A percentile compares a stretch with the other conserved stretches of the same genome.
Conservation (phyloP, 2,113 vertebrate species). For the Pitta sordida region DNA sequence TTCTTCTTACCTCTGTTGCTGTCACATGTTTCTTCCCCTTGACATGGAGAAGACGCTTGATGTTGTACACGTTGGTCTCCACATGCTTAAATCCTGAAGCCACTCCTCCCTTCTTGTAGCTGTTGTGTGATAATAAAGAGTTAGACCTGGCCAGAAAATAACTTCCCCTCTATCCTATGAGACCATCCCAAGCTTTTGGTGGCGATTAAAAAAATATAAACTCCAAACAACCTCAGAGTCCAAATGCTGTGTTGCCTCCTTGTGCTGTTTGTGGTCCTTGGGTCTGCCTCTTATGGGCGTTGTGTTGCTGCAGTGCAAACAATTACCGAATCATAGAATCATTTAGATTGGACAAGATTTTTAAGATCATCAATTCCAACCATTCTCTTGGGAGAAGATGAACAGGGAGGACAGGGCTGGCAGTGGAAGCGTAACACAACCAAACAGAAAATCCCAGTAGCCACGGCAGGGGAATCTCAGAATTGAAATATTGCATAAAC, state of each 20-base stretch:
- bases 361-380: accelerated
- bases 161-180: not conserved
- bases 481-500: not conserved
- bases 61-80: constrained; percentile 86
- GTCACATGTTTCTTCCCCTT: constrained; percentile 86
- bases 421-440: not conserved
- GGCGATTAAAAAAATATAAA: not conserved
- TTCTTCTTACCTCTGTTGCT: constrained; percentile 79
- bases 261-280: not conserved
- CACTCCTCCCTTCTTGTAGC: constrained; percentile 90
- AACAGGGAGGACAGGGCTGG: not conserved
- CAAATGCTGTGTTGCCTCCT: not conserved
- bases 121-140: constrained; percentile 36
- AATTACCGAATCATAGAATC: not conserved
- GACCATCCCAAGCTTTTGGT: not conserved
- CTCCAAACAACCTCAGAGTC: not conserved
- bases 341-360: not conserved
- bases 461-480: not conserved
- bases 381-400: not conserved
- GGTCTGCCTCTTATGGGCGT: not conserved
- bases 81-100: constrained; percentile 87
- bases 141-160: not conserved
- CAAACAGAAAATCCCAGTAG: not conserved
- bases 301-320: not conserved
- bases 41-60: constrained; percentile 84